These are phyloP conservation scores for Dendrocopos noguchii DNA, from an alignment of 2,113 vertebrate species.

Conservation along the genomic window DNA sequence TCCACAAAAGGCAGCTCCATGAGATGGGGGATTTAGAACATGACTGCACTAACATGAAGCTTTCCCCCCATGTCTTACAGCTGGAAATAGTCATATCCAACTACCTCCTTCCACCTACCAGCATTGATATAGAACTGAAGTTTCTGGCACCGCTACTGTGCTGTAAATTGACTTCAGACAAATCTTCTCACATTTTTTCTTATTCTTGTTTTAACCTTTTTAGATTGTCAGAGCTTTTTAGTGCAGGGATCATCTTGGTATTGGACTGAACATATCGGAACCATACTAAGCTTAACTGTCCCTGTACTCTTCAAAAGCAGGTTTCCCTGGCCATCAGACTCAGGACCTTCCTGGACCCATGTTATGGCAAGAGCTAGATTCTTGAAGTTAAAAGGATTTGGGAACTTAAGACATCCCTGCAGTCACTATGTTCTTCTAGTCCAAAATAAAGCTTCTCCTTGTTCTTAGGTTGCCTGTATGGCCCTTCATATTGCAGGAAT, in stretches of 20 bases:
- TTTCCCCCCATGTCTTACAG: background rate
- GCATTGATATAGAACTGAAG: background rate
- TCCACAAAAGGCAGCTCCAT: background rate
- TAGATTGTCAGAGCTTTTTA: background rate
- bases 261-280: background rate
- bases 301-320: background rate
- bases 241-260: background rate
- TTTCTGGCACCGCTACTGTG: background rate
- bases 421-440: background rate
- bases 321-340: background rate
- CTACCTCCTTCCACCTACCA: background rate
- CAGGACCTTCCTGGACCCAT: background rate
- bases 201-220: background rate
- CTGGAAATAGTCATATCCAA: background rate
- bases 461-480: background rate
- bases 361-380: background rate
- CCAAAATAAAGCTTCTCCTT: background rate
- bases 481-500: background rate
- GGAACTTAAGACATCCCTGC: background rate
- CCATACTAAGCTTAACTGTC: background rate
- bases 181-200: conserved; percentile 18
- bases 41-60: background rate
- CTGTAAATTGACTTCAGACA: conserved; percentile 24
- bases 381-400: background rate
- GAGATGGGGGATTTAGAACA: background rate